phyloP scores from a whole-genome alignment of 2,797 vertebrate species.

The Hafferia zeledoni region DNA sequence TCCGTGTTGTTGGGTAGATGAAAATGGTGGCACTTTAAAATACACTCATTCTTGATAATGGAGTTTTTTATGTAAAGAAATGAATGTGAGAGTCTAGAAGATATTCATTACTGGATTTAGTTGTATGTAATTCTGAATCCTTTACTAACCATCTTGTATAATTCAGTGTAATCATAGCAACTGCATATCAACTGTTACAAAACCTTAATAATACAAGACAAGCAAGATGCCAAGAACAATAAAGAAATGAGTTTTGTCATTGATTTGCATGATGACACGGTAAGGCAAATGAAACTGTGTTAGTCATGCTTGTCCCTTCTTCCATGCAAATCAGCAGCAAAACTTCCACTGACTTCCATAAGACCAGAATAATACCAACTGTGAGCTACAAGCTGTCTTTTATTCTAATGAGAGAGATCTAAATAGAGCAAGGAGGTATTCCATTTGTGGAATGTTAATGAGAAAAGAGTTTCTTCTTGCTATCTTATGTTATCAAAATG shows the following conservation, averaged over 20 bases:
- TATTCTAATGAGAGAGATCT: constrained; percentile 53
- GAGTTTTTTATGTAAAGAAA: background rate
- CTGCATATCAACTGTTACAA: constrained; percentile 1
- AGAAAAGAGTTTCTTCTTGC: constrained; percentile 48
- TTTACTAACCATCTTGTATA: background rate
- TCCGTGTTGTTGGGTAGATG: background rate
- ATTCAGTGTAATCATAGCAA: background rate
- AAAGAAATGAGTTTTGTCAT: constrained; percentile 3
- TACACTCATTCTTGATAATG: background rate
- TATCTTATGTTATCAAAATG: constrained; percentile 46
- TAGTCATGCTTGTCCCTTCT: constrained; percentile 43
- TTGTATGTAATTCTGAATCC: background rate
- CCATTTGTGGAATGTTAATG: constrained; percentile 45
- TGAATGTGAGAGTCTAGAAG: background rate
- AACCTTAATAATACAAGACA: background rate
- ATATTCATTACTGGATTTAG: background rate
- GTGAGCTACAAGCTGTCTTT: constrained; percentile 68
- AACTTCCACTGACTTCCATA: constrained; percentile 19
- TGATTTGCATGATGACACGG: constrained; percentile 15
- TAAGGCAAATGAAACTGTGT: background rate
- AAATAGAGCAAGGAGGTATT: constrained; percentile 40
- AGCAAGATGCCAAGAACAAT: background rate
- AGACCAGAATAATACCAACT: constrained; percentile 6
- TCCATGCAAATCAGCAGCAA: constrained; percentile 27
- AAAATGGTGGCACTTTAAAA: constrained; percentile 52